These are phyloP conservation scores for Ptychodera flava DNA, from an alignment of 35 echinoderm and acorn worm species.

Conservation along the genomic window DNA sequence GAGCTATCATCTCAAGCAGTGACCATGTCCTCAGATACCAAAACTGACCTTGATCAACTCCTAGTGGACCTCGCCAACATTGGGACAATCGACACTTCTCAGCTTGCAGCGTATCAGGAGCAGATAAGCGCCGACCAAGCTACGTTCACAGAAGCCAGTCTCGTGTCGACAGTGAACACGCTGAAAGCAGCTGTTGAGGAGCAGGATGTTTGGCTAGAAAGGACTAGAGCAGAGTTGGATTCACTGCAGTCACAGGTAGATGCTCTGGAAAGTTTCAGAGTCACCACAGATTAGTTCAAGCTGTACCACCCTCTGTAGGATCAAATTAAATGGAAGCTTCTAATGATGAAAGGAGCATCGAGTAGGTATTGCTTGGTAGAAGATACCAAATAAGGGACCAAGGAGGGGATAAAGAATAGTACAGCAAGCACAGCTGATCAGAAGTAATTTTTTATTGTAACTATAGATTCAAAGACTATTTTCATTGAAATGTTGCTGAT, in stretches of 20 bases:
- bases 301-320: not conserved
- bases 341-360: not conserved
- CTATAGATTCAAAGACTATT: too few relatives aligned
- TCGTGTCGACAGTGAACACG: constrained; percentile 4
- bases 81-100: constrained; percentile 28
- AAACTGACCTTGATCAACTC: not conserved
- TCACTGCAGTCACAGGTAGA: constrained; percentile 37
- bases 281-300: not conserved
- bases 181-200: constrained; percentile 28
- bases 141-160: constrained; percentile 34
- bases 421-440: too few relatives aligned
- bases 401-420: too few relatives aligned
- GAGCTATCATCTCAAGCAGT: constrained; percentile 6
- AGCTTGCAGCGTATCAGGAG: constrained; percentile 18
- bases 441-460: too few relatives aligned
- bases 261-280: constrained; percentile 60
- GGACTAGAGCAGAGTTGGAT: constrained; percentile 19
- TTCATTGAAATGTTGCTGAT: too few relatives aligned
- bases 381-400: too few relatives aligned
- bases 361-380: too few relatives aligned
- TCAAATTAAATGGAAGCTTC: not conserved
- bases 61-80: constrained; percentile 23
- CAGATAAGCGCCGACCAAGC: constrained; percentile 13
- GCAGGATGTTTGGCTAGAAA: constrained; percentile 43
- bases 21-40: not conserved